phyloP scores from a whole-genome alignment of 2,797 vertebrate genomes.

The Echeneis naucrates region DNA sequence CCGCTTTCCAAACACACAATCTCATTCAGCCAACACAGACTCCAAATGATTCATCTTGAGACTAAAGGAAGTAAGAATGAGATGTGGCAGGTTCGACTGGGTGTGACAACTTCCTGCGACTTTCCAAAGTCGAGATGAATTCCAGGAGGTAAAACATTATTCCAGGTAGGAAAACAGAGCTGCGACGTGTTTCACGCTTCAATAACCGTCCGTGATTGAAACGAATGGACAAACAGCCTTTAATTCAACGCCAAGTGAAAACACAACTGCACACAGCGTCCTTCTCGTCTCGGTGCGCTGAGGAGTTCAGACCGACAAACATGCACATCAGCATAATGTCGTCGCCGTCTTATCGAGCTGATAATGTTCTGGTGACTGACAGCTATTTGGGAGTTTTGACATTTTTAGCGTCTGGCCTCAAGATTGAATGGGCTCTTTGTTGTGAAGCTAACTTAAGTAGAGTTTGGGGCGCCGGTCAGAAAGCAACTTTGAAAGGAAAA shows the following conservation, averaged over 20 bases:
- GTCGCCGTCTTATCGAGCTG: slow-evolving; percentile 54
- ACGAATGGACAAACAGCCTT: slow-evolving; percentile 28
- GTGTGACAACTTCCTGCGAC: slow-evolving; percentile 46
- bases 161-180: slow-evolving; percentile 46
- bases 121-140: slow-evolving; percentile 60
- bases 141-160: slow-evolving; percentile 50
- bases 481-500: slow-evolving; percentile 1
- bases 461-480: slow-evolving; percentile 30
- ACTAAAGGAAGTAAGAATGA: slow-evolving; percentile 47
- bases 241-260: slow-evolving; percentile 54
- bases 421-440: slow-evolving; percentile 68
- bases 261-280: slow-evolving; percentile 7
- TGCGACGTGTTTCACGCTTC: slow-evolving; percentile 54
- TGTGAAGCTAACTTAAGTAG: slow-evolving; percentile 36
- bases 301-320: slow-evolving; percentile 31
- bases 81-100: slow-evolving; percentile 42
- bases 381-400: slow-evolving; percentile 66
- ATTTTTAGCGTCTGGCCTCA: slow-evolving; percentile 47
- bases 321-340: slow-evolving; percentile 30
- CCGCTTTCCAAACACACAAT: slow-evolving; percentile 21
- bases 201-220: slow-evolving; percentile 60
- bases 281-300: slow-evolving; percentile 31
- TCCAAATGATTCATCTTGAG: slow-evolving; percentile 33
- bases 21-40: slow-evolving; percentile 28
- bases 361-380: slow-evolving; percentile 69